phyloP scores from a whole-genome alignment of 2,888 invertebrate species.

The Kuschelorhynchus macadamiae region DNA sequence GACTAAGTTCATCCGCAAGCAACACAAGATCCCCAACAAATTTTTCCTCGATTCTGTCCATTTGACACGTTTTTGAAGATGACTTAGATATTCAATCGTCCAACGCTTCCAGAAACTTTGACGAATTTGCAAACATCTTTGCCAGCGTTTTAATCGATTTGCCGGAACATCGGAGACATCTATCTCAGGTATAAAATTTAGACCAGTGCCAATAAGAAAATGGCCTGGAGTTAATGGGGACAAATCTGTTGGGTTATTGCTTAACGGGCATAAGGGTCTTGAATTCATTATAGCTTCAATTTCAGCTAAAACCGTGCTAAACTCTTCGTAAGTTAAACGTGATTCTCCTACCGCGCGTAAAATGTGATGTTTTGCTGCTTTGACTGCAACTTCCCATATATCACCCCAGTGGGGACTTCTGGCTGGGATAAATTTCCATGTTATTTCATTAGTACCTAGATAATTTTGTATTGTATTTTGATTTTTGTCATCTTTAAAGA shows the following conservation, averaged over 20 bases:
- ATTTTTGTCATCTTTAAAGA: neutral
- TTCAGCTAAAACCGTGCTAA: neutral
- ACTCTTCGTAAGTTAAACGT: neutral
- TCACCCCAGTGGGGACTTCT: slow-evolving; percentile 8
- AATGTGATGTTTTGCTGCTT: slow-evolving; percentile 1
- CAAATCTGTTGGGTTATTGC: neutral
- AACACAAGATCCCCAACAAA: neutral
- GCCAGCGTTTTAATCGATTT: neutral
- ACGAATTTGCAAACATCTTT: neutral
- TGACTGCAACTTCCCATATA: slow-evolving; percentile 1
- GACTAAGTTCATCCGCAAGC: neutral
- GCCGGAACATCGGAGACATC: neutral
- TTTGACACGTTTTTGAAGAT: neutral
- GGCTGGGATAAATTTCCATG: slow-evolving; percentile 9
- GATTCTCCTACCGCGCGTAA: neutral
- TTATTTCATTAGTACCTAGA: neutral
- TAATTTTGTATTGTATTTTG: neutral
- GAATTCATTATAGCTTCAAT: neutral
- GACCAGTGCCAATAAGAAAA: neutral
- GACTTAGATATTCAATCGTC: neutral
- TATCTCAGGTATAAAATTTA: neutral
- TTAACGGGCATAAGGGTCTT: neutral
- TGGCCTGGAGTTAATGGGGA: slow-evolving; percentile 2
- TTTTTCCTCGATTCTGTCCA: neutral
- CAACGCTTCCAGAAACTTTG: slow-evolving; percentile 1